Percentiles rank a stretch among this genome's conserved stretches.
Conservation (phyloP, 2,113 vertebrate species). For the Lasiurus cinereus region DNA sequence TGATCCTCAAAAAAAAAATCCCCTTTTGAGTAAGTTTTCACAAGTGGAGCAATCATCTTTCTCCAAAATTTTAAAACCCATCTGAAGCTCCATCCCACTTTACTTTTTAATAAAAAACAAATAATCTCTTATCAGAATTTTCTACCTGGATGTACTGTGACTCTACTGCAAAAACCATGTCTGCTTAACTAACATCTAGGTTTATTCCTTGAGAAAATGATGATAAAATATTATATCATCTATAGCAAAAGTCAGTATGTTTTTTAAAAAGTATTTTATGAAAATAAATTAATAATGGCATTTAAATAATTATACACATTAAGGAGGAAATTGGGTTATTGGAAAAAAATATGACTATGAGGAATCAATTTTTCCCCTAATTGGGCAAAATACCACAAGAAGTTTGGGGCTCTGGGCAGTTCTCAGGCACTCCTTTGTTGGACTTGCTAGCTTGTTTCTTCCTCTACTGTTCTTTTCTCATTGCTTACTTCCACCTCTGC, state of each 20-base stretch:
- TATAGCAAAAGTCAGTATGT: constrained; percentile 47
- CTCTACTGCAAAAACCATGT: background rate
- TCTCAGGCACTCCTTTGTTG: background rate
- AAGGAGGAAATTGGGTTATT: constrained; percentile 24
- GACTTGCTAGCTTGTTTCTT: background rate
- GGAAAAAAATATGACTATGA: background rate
- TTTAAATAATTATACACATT: constrained; percentile 47
- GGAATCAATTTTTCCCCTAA: background rate
- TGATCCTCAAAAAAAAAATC: background rate
- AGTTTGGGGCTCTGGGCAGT: background rate
- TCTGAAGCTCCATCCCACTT: background rate
- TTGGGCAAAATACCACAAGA: background rate
- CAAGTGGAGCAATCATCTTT: background rate
- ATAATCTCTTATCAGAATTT: constrained; percentile 36
- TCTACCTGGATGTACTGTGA: background rate
- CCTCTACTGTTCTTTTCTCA: background rate
- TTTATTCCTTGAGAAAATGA: constrained; percentile 47
- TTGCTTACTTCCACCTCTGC: background rate
- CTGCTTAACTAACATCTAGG: background rate
- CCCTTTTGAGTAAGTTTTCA: background rate
- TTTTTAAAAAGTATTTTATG: constrained; percentile 51
- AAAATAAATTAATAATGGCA: constrained; percentile 37
- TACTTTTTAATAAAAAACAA: constrained; percentile 54
- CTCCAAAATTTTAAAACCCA: background rate
- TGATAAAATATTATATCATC: background rate